phyloP scores from a whole-genome alignment of 2,113 vertebrate genomes.

The Plectropomus leopardus region DNA sequence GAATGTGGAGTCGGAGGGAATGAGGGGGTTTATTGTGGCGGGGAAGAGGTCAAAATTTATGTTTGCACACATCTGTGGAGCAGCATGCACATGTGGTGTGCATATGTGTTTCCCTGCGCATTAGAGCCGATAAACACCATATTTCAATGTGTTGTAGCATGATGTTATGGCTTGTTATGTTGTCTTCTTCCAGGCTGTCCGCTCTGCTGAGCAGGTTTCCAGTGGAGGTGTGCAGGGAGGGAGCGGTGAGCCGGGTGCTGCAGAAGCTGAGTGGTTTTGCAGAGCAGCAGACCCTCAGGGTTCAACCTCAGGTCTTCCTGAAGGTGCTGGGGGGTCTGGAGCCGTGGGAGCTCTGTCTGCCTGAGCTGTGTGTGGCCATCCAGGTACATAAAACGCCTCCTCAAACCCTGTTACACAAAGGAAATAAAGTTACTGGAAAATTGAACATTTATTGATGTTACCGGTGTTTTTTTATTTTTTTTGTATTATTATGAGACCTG shows the following conservation, averaged over 20 bases:
- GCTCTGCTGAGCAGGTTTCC: conserved; percentile 81
- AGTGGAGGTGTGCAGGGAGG: conserved; percentile 75
- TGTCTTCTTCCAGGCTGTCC: conserved; percentile 78
- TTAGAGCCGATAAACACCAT: background rate
- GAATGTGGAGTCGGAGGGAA: conserved; percentile 34
- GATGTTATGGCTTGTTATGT: background rate
- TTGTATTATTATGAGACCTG: no score
- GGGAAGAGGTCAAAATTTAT: conserved; percentile 10
- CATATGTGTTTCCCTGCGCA: conserved; percentile 8
- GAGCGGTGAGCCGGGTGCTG: conserved; percentile 75
- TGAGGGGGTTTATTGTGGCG: background rate
- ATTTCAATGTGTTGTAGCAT: background rate
- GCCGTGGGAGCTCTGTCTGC: conserved; percentile 85
- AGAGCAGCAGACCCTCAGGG: conserved; percentile 75
- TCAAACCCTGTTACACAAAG: background rate
- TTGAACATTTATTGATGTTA: no score
- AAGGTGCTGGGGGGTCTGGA: conserved; percentile 81
- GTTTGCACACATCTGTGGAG: conserved; percentile 12
- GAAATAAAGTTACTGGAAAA: no score
- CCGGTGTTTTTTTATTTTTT: no score
- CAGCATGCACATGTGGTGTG: conserved; percentile 8
- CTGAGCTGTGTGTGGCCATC: conserved; percentile 83
- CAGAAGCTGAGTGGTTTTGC: conserved; percentile 83
- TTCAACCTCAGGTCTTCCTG: conserved; percentile 81
- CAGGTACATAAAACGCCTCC: conserved; percentile 3